These are phyloP conservation scores for Bubo bubo DNA, from an alignment of 2,113 vertebrate species.

Conservation along the genomic window DNA sequence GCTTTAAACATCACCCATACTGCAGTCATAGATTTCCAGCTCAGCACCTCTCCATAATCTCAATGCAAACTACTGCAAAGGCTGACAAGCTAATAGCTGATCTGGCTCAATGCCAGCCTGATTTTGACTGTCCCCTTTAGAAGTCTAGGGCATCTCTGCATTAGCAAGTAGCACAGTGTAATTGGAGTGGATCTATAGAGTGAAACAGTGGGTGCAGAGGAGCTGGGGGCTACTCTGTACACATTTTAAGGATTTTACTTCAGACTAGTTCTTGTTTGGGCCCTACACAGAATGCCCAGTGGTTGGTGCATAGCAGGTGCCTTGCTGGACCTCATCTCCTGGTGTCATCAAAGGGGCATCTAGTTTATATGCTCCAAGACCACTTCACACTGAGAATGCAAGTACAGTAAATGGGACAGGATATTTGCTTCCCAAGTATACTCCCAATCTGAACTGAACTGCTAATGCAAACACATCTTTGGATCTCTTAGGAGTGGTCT, in stretches of 20 bases:
- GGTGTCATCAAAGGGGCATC: background rate
- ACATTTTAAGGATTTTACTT: background rate
- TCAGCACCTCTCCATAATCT: constrained; percentile 12
- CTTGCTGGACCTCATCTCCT: background rate
- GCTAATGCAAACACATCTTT: background rate
- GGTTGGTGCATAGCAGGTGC: background rate
- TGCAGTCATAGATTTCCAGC: constrained; percentile 45
- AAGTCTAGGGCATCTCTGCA: constrained; percentile 15
- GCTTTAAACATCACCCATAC: constrained; percentile 2
- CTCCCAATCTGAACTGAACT: background rate
- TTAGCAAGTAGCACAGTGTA: background rate
- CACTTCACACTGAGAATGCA: background rate
- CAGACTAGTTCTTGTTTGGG: fast-evolving
- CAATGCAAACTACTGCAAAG: constrained; percentile 30
- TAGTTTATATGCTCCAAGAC: background rate
- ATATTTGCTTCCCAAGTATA: background rate
- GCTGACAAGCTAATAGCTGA: constrained; percentile 27
- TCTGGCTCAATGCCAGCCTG: constrained; percentile 26
- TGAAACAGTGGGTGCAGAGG: background rate
- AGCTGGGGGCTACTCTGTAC: background rate
- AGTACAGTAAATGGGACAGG: background rate
- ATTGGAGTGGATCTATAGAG: background rate
- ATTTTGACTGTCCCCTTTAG: constrained; percentile 3
- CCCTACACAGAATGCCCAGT: background rate
- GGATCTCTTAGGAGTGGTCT: background rate